phyloP scores from a whole-genome alignment of 2,113 vertebrate genomes.

The Myiagra hebetior region DNA sequence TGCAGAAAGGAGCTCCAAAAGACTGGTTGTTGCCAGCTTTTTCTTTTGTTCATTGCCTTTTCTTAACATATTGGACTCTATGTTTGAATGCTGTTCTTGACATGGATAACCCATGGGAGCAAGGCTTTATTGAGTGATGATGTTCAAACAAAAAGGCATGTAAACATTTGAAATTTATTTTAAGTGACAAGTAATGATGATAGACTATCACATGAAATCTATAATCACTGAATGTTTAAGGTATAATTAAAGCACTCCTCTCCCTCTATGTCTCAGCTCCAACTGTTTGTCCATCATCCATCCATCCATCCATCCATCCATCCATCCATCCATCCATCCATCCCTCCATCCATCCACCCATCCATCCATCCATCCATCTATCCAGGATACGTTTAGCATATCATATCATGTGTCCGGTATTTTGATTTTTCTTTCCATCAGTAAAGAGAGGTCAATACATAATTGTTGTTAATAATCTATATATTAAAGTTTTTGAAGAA shows the following conservation, averaged over 20 bases:
- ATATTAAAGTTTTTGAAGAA: not conserved
- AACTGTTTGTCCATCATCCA: not conserved
- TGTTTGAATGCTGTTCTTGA: not conserved
- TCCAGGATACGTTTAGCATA: not conserved
- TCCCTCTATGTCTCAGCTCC: not conserved
- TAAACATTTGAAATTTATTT: not conserved
- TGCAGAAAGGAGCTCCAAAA: not conserved
- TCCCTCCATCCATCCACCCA: not conserved
- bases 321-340: too few relatives aligned
- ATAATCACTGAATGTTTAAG: not conserved
- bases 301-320: not conserved
- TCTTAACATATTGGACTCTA: not conserved
- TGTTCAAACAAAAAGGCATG: not conserved
- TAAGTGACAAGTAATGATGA: not conserved
- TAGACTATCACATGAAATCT: not conserved
- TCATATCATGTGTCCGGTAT: not conserved
- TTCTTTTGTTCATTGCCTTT: not conserved
- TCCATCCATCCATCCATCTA: not conserved
- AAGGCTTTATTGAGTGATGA: not conserved
- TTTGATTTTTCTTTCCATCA: not conserved
- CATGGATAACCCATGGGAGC: not conserved
- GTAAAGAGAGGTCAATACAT: not conserved
- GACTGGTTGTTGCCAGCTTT: not conserved
- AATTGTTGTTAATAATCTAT: not conserved
- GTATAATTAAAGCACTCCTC: not conserved